Conservation (phyloP, 2,797 vertebrate genomes). For the Amblyraja radiata region DNA sequence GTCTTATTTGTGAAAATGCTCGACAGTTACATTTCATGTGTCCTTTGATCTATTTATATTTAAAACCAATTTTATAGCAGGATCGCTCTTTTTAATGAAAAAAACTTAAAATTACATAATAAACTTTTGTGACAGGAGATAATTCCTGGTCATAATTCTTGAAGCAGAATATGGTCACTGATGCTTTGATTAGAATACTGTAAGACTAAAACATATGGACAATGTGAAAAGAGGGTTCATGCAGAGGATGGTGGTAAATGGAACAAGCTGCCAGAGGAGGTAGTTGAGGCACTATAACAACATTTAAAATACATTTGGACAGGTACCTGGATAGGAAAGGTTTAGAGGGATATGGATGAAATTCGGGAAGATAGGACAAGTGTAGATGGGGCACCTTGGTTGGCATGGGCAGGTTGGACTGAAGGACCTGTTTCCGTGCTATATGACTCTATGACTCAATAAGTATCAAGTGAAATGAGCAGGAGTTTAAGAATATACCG, state of each 20-base stretch:
- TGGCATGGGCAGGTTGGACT: no score
- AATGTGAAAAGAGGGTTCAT: background rate
- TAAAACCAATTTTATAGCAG: background rate
- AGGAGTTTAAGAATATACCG: background rate
- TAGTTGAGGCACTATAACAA: no score
- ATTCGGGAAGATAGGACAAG: no score
- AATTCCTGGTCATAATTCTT: background rate
- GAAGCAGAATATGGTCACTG: background rate
- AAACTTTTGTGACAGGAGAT: background rate
- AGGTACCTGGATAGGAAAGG: no score
- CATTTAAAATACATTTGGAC: no score
- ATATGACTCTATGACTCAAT: no score
- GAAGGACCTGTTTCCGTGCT: no score
- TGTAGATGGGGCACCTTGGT: no score
- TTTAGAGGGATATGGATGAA: no score
- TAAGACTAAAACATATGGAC: background rate
- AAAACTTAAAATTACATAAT: background rate
- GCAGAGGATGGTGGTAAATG: no score
- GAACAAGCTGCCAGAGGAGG: no score
- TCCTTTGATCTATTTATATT: background rate
- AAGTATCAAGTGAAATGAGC: background rate
- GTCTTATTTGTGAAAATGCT: background rate
- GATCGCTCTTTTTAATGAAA: background rate
- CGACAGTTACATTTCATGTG: conserved; percentile 6
- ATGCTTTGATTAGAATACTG: background rate